Conservation (phyloP, 2,888 invertebrate genomes). For the Tipula unca region DNA sequence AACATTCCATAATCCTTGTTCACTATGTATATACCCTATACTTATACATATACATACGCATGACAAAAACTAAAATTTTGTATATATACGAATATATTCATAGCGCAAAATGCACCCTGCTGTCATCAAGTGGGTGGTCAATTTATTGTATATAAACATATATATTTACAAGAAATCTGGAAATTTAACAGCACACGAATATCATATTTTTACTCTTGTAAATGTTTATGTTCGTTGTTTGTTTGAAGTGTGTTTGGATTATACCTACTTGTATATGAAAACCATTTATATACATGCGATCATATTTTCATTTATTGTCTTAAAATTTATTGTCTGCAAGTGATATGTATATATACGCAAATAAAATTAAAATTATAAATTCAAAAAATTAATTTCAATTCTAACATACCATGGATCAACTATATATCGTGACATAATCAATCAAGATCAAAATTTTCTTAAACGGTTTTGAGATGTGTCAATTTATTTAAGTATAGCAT, state of each 20-base stretch:
- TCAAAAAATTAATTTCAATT: too few relatives aligned
- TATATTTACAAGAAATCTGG: background rate
- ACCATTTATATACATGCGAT: too few relatives aligned
- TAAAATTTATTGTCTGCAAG: too few relatives aligned
- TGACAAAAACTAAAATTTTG: background rate
- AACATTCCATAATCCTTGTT: constrained; percentile 16
- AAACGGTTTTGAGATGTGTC: too few relatives aligned
- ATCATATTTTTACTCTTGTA: too few relatives aligned
- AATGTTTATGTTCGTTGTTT: background rate
- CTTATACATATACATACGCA: background rate
- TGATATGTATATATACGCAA: too few relatives aligned
- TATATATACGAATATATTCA: background rate
- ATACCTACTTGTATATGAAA: background rate
- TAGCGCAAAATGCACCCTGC: constrained; percentile 25
- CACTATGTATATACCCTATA: background rate
- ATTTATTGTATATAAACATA: background rate
- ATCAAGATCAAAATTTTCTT: too few relatives aligned
- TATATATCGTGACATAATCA: too few relatives aligned
- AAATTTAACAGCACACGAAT: background rate
- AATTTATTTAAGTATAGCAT: too few relatives aligned
- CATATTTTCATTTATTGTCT: too few relatives aligned
- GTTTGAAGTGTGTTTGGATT: background rate
- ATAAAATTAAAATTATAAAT: too few relatives aligned
- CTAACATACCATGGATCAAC: too few relatives aligned
- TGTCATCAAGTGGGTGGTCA: constrained; percentile 27